Percentiles rank a stretch among this genome's conserved stretches.
These are phyloP conservation scores for Huso huso DNA, from an alignment of 2,797 vertebrate species.

Conservation along the genomic window DNA sequence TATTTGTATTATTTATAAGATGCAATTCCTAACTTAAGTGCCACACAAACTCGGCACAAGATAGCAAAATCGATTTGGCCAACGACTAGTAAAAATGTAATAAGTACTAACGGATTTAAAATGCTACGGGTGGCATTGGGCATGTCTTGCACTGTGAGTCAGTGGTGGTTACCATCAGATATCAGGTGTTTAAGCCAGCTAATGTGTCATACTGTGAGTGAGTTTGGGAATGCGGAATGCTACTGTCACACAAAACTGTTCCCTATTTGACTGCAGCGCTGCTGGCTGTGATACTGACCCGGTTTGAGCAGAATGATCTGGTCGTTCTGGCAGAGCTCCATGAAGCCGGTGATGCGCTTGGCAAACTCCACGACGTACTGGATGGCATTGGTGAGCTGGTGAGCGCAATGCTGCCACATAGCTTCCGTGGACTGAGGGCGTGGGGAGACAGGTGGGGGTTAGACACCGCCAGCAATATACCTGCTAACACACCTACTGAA, in stretches of 20 bases:
- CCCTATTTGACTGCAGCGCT: neutral
- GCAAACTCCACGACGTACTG: slow-evolving; percentile 91
- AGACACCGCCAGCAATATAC: neutral
- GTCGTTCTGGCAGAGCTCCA: slow-evolving; percentile 90
- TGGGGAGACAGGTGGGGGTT: neutral
- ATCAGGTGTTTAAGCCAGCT: too few species aligned
- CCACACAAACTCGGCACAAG: too few species aligned
- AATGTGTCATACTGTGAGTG: too few species aligned
- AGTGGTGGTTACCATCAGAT: too few species aligned
- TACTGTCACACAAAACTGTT: neutral
- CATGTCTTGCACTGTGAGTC: too few species aligned
- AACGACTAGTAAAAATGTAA: neutral
- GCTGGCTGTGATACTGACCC: slow-evolving; percentile 52
- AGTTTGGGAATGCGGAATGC: too few species aligned
- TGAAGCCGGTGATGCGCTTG: slow-evolving; percentile 83
- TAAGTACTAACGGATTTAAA: too few species aligned
- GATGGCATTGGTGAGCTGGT: slow-evolving; percentile 82
- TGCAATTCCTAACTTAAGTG: too few species aligned
- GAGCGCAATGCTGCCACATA: slow-evolving; percentile 84
- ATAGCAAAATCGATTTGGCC: too few species aligned
- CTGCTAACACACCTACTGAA: neutral
- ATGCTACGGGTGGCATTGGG: too few species aligned
- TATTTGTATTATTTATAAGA: too few species aligned
- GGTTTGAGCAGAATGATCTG: slow-evolving; percentile 92
- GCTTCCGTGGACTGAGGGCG: slow-evolving; percentile 66